Base-by-base conservation (phyloP, 2,113 vertebrate species). In the Poicephalus meyeri region DNA sequence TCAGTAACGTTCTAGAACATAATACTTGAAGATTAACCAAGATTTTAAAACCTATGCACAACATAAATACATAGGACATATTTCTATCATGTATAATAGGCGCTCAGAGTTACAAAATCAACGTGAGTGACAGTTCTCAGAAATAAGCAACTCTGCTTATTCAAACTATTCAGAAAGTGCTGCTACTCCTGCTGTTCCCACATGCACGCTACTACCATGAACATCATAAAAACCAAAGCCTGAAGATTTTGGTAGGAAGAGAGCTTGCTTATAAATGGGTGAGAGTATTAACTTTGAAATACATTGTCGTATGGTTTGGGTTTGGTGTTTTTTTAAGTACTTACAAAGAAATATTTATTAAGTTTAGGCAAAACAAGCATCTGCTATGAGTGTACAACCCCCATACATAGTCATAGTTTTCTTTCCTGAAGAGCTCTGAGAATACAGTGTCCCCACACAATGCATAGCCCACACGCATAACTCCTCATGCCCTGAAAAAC, bases 281-380 rank as follows among this genome's bases (percentile, higher is more conserved):
- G 84, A 24, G 20, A 72, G 24, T 76, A 63, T 5, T 77, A 95
- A 91, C 42, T 86, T 39, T 81, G 63, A 94, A 88, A 91, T 46
- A 50, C n/a, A 72, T 6, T 66, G 65, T 61, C 69, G 35, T 41
- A n/a, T 91, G 81, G 64, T 87, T 88, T 60, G 35, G 56, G 56
- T 58, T 58, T 58, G n/a, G 56, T n/a, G 71, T 49, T 52, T 68
- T 41, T 66, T 24, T 63, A 90, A 88, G 66, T 16, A 31, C 33
- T 94, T 49, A 80, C 44, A 91, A 61, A 68, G 1, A 92, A 93
- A 84, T 94, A 92, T 95, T 95, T 95, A 85, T 63, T 76, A 89
- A 60, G n/a, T 89, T 88, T 64, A 82, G 68, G 76, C 77, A 96
- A 94, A 96, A 83, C 70, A 91, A 52, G 63, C 95, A 95, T 80